phyloP scores from a whole-genome alignment of 2,888 invertebrate genomes.

The Abrostola triplasia region DNA sequence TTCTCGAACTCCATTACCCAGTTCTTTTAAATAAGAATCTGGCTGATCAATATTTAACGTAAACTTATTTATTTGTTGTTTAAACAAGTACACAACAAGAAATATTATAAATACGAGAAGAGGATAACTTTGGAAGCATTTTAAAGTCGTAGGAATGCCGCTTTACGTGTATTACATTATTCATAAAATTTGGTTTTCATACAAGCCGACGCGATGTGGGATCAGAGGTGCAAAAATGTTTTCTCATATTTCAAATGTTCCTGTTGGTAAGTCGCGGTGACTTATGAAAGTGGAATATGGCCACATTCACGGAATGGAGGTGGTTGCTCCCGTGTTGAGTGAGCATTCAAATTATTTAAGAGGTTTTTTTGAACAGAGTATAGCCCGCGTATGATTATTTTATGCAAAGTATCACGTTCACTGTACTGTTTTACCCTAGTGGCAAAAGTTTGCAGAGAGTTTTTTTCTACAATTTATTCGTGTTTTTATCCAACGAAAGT shows the following conservation, averaged over 20 bases:
- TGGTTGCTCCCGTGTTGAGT: conserved; percentile 26
- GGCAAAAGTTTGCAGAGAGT: not conserved
- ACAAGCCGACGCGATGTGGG: conserved; percentile 51
- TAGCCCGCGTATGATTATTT: conserved; percentile 17
- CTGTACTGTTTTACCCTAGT: not conserved
- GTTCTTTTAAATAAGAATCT: not conserved
- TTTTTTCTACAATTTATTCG: not conserved
- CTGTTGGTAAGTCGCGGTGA: conserved; percentile 26
- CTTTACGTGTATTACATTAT: conserved; percentile 69
- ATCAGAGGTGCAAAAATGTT: conserved; percentile 68
- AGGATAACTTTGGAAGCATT: conserved; percentile 33
- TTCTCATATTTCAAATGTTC: conserved; percentile 41
- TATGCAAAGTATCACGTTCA: conserved; percentile 20
- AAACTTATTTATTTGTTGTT: not conserved
- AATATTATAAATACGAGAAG: conserved; percentile 13
- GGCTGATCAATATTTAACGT: not conserved
- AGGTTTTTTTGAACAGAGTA: conserved; percentile 18
- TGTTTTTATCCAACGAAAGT: too few relatives aligned
- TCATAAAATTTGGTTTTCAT: conserved; percentile 71
- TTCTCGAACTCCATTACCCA: not conserved
- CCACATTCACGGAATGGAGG: conserved; percentile 34
- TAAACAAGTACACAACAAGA: conserved; percentile 8
- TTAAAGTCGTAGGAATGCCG: conserved; percentile 59
- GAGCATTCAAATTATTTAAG: conserved; percentile 36
- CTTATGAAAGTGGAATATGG: conserved; percentile 33